Percentiles rank a stretch among this genome's conserved stretches.
Conservation (phyloP, 1,140 invertebrate species). For the Paracyclopina nana region DNA sequence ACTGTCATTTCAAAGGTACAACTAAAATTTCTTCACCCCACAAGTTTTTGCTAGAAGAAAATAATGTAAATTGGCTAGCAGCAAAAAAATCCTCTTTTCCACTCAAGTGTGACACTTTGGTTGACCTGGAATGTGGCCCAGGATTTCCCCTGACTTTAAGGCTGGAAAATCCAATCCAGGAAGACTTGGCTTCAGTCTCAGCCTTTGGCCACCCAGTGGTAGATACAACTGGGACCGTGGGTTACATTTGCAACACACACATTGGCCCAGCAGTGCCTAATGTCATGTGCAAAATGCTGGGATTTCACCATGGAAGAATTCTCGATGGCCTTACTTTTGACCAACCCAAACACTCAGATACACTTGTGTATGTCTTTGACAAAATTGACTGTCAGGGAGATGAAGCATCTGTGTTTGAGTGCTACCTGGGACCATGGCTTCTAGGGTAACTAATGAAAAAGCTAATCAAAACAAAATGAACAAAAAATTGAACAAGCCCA, state of each 20-base stretch:
- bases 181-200: not conserved
- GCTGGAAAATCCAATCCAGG: not conserved
- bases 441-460: no score
- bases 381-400: constrained; percentile 1
- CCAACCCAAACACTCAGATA: not conserved
- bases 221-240: constrained; percentile 1
- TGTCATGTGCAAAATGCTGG: constrained; percentile 3
- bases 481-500: no score
- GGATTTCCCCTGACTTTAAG: constrained; percentile 5
- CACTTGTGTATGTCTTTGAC: constrained; percentile 6
- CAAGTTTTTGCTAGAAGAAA: no score
- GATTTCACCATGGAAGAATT: constrained; percentile 1
- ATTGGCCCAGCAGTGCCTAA: not conserved
- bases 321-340: not conserved
- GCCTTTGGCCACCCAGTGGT: constrained; percentile 3
- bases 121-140: constrained; percentile 4
- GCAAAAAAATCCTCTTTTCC: no score
- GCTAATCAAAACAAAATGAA: no score
- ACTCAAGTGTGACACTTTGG: no score
- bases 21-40: no score
- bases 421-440: constrained; percentile 1
- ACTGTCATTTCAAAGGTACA: not conserved
- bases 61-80: no score
- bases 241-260: constrained; percentile 7
- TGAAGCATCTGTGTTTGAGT: constrained; percentile 7